Evolutionary conservation across 2,797 vertebrate genomes (phyloP), one percentile per base, ranked within the genome.

Genomic region (Denticeps clupeoides): DNA sequence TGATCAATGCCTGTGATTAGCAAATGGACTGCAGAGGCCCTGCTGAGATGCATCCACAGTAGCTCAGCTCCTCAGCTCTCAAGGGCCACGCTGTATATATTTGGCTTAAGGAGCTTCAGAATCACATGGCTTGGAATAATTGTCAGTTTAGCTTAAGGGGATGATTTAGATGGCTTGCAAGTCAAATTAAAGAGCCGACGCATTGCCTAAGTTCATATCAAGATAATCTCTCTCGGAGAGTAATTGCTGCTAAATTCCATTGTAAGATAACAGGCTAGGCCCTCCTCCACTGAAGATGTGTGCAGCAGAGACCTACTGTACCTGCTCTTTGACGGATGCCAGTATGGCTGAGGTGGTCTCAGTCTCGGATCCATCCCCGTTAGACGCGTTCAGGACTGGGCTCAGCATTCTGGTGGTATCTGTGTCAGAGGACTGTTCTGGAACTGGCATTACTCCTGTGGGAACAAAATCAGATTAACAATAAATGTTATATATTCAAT

Each of bases 261-360:
- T 11, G 4, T 21, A 11, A 18, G 35, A 38, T 21, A 38, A 38
- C 38, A 18, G 38, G 35, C 9, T 5, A n/a, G 18, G 35, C 35
- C 38, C 35, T 38, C 35, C 7, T n/a, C n/a, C n/a, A n/a, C n/a
- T n/a, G n/a, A n/a, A n/a, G n/a, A n/a, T n/a, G n/a, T n/a, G n/a
- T n/a, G 33, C 10, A 23, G 38, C 26, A 47, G 24, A 3, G n/a
- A 29, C 27, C 24, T 38, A 35, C 53, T 66, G 82, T 24, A 96
- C 94, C 91, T 99, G 93, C 76, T 99, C 94, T 68, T 99, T 99
- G 72, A 99, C 94, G 1, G 94, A 99, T 49, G 94, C 94, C 1
- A 99, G 83, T 69, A 97, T 97, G 66, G 93, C 93, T 5, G 93
- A 99, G 50, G 93, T 97, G 69, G 92, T 99, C 82, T 99, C 94